Conservation (phyloP, 2,113 vertebrate genomes). For the Grantiella picta region DNA sequence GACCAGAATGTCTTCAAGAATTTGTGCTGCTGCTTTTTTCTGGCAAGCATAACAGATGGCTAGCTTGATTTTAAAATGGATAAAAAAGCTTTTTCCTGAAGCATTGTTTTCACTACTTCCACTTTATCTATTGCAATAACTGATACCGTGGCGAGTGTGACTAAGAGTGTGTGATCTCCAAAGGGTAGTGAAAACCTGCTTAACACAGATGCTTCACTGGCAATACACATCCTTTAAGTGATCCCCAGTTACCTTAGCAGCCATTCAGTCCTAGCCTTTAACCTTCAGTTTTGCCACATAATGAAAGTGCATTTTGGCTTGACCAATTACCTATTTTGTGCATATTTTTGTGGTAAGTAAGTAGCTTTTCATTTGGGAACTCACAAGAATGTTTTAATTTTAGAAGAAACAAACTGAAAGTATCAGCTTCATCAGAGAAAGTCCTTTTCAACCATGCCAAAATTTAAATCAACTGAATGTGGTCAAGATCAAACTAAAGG, state of each 20-base stretch:
- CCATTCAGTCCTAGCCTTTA: not conserved
- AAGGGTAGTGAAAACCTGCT: not conserved
- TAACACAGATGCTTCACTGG: not conserved
- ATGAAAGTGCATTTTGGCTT: not conserved
- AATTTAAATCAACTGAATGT: not conserved
- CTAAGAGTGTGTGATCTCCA: not conserved
- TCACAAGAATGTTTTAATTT: not conserved
- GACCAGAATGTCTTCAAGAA: not conserved
- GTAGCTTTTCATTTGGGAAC: not conserved
- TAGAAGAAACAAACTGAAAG: not conserved
- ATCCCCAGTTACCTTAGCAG: not conserved
- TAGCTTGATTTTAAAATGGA: not conserved
- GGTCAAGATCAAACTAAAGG: not conserved
- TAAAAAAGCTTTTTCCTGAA: not conserved
- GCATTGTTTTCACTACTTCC: not conserved
- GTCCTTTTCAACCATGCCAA: not conserved
- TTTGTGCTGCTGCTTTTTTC: not conserved
- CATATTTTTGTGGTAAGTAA: not conserved
- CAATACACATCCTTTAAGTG: not conserved
- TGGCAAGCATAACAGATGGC: not conserved
- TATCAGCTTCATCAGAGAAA: not conserved
- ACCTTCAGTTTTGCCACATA: not conserved
- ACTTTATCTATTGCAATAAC: not conserved
- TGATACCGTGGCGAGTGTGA: not conserved
- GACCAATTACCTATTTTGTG: not conserved